These are phyloP conservation scores for Triplophysa rosa DNA, from an alignment of 2,113 vertebrate genomes.

Conservation along the genomic window DNA sequence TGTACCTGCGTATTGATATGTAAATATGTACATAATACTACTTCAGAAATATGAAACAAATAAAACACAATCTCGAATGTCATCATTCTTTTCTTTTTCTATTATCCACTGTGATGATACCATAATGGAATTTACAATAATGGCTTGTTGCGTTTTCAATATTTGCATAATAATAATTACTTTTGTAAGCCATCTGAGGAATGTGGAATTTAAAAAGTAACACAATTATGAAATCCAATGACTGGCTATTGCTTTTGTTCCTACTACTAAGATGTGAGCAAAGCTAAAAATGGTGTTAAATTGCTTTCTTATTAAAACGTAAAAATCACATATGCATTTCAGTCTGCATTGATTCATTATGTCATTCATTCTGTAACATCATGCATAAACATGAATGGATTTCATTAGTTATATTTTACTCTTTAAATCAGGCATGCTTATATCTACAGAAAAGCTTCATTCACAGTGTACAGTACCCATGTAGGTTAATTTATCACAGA, in stretches of 20 bases:
- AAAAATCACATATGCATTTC: not conserved
- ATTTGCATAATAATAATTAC: too few relatives aligned
- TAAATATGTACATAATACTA: slow-evolving; percentile 49
- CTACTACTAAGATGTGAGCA: too few relatives aligned
- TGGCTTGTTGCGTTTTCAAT: not conserved
- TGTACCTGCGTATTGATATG: slow-evolving; percentile 4
- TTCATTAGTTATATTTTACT: slow-evolving; percentile 3
- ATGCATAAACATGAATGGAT: slow-evolving; percentile 5
- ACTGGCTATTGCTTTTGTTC: too few relatives aligned
- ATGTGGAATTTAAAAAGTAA: too few relatives aligned
- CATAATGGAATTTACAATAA: not conserved
- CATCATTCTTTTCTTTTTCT: not conserved
- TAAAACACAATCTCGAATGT: not conserved
- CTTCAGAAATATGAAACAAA: slow-evolving; percentile 1
- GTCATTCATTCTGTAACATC: not conserved
- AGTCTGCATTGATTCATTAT: not conserved
- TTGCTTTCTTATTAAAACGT: too few relatives aligned
- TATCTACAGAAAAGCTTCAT: slow-evolving; percentile 21
- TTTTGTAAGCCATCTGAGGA: too few relatives aligned
- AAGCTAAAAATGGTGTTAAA: too few relatives aligned
- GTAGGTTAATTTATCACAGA: slow-evolving; percentile 8
- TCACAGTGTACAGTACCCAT: slow-evolving; percentile 23
- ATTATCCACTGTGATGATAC: not conserved
- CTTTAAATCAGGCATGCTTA: slow-evolving; percentile 8
- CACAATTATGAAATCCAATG: too few relatives aligned